These are phyloP conservation scores for Hippotragus niger DNA, from an alignment of 2,113 vertebrate species.

Conservation along the genomic window DNA sequence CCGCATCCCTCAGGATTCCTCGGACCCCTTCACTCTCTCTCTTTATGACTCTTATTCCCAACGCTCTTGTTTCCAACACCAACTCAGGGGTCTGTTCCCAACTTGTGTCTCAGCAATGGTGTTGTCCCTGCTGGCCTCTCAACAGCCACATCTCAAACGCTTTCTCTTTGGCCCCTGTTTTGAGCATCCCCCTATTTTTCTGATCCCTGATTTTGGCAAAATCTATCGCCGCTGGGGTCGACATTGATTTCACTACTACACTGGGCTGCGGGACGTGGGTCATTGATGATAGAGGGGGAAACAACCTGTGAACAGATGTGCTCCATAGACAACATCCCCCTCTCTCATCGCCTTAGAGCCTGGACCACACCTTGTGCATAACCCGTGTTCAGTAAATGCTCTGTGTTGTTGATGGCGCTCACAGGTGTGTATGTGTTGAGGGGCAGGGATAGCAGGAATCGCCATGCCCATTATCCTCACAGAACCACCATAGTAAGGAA, in stretches of 20 bases:
- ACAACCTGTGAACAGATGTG: not conserved
- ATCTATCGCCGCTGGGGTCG: not conserved
- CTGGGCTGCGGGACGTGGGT: rapidly evolving
- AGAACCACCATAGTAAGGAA: not conserved
- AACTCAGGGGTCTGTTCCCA: rapidly evolving
- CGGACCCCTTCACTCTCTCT: not conserved
- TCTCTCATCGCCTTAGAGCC: not conserved
- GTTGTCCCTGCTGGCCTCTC: rapidly evolving
- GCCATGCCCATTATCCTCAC: not conserved
- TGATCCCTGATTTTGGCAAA: not conserved
- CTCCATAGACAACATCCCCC: not conserved
- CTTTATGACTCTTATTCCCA: not conserved
- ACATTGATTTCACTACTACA: not conserved
- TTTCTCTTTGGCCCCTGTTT: not conserved
- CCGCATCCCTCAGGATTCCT: not conserved
- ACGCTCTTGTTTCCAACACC: not conserved
- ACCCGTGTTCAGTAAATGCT: not conserved
- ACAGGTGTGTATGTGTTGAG: rapidly evolving
- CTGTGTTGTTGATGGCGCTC: not conserved
- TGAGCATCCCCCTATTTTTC: not conserved
- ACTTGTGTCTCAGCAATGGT: too few species aligned
- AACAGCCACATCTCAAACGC: rapidly evolving
- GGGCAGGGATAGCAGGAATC: not conserved
- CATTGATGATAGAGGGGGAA: rapidly evolving
- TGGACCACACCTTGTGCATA: not conserved